Percentiles rank a stretch among this genome's conserved stretches.
These are phyloP conservation scores for Nephila pilipes DNA, from an alignment of 1,140 invertebrate species.

Conservation along the genomic window DNA sequence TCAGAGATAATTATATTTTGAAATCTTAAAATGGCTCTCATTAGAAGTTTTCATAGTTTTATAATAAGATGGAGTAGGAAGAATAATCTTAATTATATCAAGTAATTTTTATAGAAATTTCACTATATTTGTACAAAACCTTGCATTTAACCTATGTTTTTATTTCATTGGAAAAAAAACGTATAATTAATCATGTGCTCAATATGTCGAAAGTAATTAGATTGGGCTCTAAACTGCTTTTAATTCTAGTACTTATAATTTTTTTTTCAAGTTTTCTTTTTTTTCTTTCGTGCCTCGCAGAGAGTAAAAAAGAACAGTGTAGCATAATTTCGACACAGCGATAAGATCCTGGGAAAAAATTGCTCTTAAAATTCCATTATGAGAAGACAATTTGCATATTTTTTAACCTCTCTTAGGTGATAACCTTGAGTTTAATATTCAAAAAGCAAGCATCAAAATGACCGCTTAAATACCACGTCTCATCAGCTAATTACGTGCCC, in stretches of 20 bases:
- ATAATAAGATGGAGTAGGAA: no score
- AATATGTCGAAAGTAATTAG: background rate
- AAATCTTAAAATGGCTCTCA: no score
- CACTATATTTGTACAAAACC: no score
- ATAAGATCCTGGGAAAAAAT: background rate
- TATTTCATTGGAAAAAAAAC: no score
- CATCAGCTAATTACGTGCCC: background rate
- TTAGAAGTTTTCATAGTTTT: no score
- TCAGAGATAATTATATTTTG: no score
- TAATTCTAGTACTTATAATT: background rate
- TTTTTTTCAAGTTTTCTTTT: background rate
- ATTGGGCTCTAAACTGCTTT: background rate
- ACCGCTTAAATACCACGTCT: background rate
- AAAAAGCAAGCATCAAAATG: background rate
- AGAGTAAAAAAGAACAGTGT: background rate
- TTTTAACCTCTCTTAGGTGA: background rate
- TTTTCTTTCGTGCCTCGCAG: background rate
- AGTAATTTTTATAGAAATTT: no score
- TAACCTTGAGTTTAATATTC: slow-evolving; percentile 12
- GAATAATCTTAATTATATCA: no score
- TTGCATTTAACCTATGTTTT: no score
- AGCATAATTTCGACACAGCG: background rate
- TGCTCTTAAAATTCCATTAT: slow-evolving; percentile 32
- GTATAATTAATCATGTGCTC: no score
- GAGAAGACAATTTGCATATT: slow-evolving; percentile 10